Base-by-base conservation (phyloP, 2,888 invertebrate genomes). In the Hydropsyche betteni region DNA sequence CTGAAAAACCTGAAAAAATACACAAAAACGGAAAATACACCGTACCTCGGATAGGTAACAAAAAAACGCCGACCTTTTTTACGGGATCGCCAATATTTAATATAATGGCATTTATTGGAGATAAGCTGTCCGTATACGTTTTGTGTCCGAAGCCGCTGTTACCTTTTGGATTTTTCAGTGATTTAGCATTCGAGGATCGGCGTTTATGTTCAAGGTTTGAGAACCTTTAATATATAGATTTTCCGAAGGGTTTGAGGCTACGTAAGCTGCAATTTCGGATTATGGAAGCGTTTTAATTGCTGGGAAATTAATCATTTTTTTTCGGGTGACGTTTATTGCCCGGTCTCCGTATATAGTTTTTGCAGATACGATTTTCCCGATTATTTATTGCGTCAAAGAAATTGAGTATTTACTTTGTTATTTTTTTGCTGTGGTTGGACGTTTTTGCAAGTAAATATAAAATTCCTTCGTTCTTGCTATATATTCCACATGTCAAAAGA, bases 251-350 rank as follows among this genome's bases (percentile, higher is more conserved):
- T 16, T 8, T 44, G 14, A 58, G 58, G 24, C 14, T 58, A 24
- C 8, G 16, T 24, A 16, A 58, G 14, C 58, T 58, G 55, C 34
- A 53, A 61, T 72, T 53, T 58, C 33, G 38, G 69, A 53, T 75
- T 69, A 69, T 53, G 55, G 55, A 44, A 36, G 12, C 64, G 58
- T 64, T 75, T 33, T 75, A 75, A 71, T 75, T 61, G 61, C 64
- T 61, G 33, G 51, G 64, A 75, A 69, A 71, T 75, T 75, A 75
- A 75, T 71, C 64, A 51, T 64, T 68, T 33, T 51, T 34, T 44
- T 36, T 33, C 68, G 8, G 38, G 8, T 55, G 55, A 14, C 68
- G 36, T 44, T 44, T 14, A 36, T 33, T 14, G 68, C 16, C 8
- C 10, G 44, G 44, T 44, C 44, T 44, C 10, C 44, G 44, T 44